A percentile compares a stretch with the other conserved stretches of the same genome.
phyloP scores from a whole-genome alignment of 2,113 vertebrate species.

The Nipponia nippon region DNA sequence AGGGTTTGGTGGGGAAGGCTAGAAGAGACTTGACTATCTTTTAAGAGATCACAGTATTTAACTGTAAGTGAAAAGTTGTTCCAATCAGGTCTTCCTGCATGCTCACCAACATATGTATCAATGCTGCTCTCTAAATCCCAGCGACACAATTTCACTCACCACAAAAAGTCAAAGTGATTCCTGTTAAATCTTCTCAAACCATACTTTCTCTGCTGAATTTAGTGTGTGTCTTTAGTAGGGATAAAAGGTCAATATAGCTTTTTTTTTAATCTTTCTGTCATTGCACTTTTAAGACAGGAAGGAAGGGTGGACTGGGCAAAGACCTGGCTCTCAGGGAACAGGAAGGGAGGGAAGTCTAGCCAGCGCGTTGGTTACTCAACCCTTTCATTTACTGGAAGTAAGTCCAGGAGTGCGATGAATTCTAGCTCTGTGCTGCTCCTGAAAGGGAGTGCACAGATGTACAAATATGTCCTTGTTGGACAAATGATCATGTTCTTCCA shows the following conservation, averaged over 20 bases:
- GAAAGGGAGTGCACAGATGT: conserved; percentile 75
- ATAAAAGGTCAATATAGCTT: conserved; percentile 58
- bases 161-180: conserved; percentile 17
- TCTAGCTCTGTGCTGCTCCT: conserved; percentile 84
- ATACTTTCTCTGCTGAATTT: conserved; percentile 17
- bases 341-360: conserved; percentile 90
- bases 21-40: not conserved
- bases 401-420: conserved; percentile 83
- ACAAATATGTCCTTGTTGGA: conserved; percentile 87
- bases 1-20: not conserved
- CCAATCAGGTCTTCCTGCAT: not conserved
- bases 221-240: not conserved
- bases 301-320: conserved; percentile 83
- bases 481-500: conserved; percentile 80
- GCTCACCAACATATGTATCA: not conserved
- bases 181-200: not conserved
- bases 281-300: conserved; percentile 79
- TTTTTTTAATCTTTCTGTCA: conserved; percentile 55
- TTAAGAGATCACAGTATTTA: not conserved
- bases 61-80: not conserved
- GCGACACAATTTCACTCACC: not conserved
- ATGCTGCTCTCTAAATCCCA: not conserved
- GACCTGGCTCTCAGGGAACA: conserved; percentile 79
- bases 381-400: conserved; percentile 84
- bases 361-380: conserved; percentile 75